Evolutionary conservation across 35 echinoderm and acorn worm genomes (phyloP), one percentile per base, ranked within the genome.

Genomic region (Apostichopus parvimensis): DNA sequence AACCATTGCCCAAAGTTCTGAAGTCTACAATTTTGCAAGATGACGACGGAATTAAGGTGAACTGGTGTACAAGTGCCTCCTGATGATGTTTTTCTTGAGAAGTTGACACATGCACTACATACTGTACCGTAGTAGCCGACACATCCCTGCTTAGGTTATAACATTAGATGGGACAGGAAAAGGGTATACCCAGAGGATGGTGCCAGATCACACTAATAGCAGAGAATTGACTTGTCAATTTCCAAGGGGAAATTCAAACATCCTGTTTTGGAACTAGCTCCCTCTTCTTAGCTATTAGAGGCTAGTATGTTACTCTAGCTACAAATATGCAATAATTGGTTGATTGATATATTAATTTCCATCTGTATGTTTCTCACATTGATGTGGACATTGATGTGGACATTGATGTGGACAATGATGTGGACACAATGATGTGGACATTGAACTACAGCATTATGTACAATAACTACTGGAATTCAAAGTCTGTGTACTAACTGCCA

Each of bases 141-240:
- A 68, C 64, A 68, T 68, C 64, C 6, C 64, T 14, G 64, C 64
- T 14, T 68, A 14, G 64, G 34, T 68, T 68, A 68, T 18, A 68
- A 68, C 9, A 68, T 68, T 9, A 14, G 64, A 68, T 68, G 6
- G 7, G 9, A 68, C 18, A 18, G 64, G 64, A 68, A 68, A 68
- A 11, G 18, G 4, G 18, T 68, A 68, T 68, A 68, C 64, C 18
- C 64, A 68, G 64, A 68, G 64, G 18, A 8, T 9, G 18, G 64
- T 11, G 64, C 18, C 11, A 66, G 64, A 68, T 68, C 34, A 68
- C 64, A 68, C 18, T 68, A 18, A 68, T 68, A 18, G 64, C 64
- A 68, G 64, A 68, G 64, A 18, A 68, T 68, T 68, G 64, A 68
- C 64, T 68, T 68, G 64, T 68, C 64, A 68, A 68, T 68, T 68